Conservation (phyloP, 2,797 vertebrate species). For the Aulostomus chinensis region DNA sequence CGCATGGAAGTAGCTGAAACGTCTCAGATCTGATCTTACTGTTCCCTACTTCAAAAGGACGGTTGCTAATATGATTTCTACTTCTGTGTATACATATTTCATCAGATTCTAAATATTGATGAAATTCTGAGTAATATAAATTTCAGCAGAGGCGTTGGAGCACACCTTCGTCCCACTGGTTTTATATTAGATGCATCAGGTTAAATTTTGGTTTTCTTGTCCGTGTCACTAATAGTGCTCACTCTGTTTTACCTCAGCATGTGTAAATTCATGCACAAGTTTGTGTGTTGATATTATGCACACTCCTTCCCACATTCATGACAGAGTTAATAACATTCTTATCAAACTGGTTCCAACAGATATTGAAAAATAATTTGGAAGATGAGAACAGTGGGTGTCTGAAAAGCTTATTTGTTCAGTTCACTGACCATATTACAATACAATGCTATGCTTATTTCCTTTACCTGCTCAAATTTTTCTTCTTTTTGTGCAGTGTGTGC, state of each 20-base stretch:
- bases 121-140: constrained; percentile 25
- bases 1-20: constrained; percentile 18
- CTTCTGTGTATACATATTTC: constrained; percentile 69
- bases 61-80: constrained; percentile 48
- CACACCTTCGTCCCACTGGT: constrained; percentile 10
- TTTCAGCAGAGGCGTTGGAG: constrained; percentile 23
- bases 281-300: too few relatives aligned
- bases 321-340: constrained; percentile 16
- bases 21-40: constrained; percentile 23
- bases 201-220: constrained; percentile 36
- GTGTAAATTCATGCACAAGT: too few relatives aligned
- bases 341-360: constrained; percentile 12
- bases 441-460: neutral
- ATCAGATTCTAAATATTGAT: constrained; percentile 68
- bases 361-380: too few relatives aligned
- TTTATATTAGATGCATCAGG: constrained; percentile 56
- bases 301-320: constrained; percentile 1
- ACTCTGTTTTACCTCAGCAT: constrained; percentile 1
- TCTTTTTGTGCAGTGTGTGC: too few relatives aligned
- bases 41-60: constrained; percentile 40
- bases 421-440: too few relatives aligned
- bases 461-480: neutral
- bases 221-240: constrained; percentile 21
- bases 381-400: too few relatives aligned
- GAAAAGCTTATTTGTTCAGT: too few relatives aligned